Evolutionary conservation across 2,888 invertebrate species (phyloP).

Genomic region (Trissonchulus sp.): DNA sequence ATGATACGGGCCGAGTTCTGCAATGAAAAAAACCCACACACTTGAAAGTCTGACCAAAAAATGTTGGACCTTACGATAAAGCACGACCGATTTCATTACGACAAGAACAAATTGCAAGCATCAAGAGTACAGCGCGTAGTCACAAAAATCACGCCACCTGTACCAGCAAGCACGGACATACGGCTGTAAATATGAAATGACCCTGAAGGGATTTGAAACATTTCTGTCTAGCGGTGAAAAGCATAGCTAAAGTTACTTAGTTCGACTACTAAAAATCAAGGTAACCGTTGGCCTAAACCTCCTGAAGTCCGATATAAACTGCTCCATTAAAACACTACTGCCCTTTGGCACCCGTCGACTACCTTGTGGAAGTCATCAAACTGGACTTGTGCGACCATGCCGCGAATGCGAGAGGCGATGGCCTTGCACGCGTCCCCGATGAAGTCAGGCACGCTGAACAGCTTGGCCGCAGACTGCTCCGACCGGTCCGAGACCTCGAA

Average conservation of each 20-base stretch:
- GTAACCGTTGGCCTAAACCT: no score
- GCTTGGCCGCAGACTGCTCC: slow-evolving; percentile 51
- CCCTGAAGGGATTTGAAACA: no score
- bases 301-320: no score
- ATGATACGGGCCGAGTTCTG: slow-evolving; percentile 57
- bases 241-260: no score
- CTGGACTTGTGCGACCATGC: slow-evolving; percentile 56
- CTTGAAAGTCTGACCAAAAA: no score
- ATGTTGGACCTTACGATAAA: no score
- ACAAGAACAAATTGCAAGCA: neutral
- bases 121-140: neutral
- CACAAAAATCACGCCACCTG: neutral
- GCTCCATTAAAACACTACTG: no score
- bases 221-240: no score
- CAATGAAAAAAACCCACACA: neutral
- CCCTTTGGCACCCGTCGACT: no score
- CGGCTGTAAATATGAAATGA: no score
- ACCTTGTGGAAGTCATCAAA: slow-evolving; percentile 60
- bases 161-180: neutral
- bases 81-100: no score
- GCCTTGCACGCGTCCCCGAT: slow-evolving; percentile 59
- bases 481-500: slow-evolving; percentile 52
- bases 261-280: no score
- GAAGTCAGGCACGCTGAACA: slow-evolving; percentile 59
- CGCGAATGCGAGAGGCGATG: slow-evolving; percentile 57